phyloP scores from a whole-genome alignment of 2,888 invertebrate genomes.

The Craniophora ligustri region DNA sequence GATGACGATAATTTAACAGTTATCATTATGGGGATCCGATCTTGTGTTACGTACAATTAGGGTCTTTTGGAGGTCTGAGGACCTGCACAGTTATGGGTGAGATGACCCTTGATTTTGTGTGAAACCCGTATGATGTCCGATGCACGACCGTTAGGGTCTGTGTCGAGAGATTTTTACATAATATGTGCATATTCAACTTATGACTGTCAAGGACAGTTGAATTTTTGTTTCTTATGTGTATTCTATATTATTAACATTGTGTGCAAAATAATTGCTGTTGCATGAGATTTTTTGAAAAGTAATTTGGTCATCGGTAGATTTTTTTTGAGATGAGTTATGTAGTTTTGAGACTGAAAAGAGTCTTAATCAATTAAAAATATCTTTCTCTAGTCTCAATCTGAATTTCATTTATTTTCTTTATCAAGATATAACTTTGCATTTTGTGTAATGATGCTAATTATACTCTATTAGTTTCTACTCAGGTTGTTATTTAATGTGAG shows the following conservation, averaged over 20 bases:
- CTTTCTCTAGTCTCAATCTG: no score
- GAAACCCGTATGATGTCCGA: conserved; percentile 57
- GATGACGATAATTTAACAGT: conserved; percentile 55
- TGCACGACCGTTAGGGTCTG: conserved; percentile 69
- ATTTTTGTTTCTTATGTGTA: conserved; percentile 6
- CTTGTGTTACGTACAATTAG: conserved; percentile 14
- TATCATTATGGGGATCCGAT: conserved; percentile 46
- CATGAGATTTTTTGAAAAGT: background rate
- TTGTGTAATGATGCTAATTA: no score
- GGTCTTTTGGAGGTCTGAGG: conserved; percentile 24
- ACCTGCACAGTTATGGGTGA: conserved; percentile 42
- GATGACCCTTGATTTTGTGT: conserved; percentile 63
- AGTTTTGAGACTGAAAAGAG: background rate
- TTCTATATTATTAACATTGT: background rate
- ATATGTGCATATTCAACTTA: conserved; percentile 52
- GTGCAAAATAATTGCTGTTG: background rate
- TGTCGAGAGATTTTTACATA: conserved; percentile 58
- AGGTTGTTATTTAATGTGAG: no score
- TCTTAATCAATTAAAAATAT: no score
- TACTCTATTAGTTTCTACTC: no score
- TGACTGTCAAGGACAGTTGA: conserved; percentile 40
- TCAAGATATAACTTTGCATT: no score
- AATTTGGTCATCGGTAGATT: background rate
- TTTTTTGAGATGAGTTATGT: background rate
- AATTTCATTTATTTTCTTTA: no score